Evolutionary conservation across 2,113 vertebrate genomes (phyloP).

Genomic region (Cricetomys ansorgei): DNA sequence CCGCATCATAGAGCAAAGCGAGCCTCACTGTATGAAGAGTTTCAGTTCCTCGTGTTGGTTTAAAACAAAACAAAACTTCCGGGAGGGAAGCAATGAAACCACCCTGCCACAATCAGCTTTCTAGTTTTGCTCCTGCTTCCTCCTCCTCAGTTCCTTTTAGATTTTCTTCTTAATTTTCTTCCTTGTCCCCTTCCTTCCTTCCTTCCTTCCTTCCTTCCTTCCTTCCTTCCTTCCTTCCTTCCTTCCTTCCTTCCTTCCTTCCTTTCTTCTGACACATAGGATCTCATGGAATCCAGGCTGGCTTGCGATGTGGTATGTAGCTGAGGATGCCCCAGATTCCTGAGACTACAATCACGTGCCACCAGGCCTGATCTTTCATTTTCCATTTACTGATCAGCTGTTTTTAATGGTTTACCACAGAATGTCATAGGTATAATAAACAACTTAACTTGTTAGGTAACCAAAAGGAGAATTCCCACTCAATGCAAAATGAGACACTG

Average conservation of each 20-base stretch:
- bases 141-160: not conserved
- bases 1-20: not conserved
- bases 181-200: no score
- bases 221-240: rapidly evolving
- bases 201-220: rapidly evolving
- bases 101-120: not conserved
- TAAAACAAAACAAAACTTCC: not conserved
- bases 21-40: not conserved
- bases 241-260: rapidly evolving
- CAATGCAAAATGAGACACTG: not conserved
- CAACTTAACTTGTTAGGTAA: not conserved
- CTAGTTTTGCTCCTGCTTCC: not conserved
- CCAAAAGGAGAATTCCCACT: not conserved
- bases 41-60: not conserved
- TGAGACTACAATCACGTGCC: not conserved
- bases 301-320: not conserved
- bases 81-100: not conserved
- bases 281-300: not conserved
- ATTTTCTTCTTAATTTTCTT: not conserved
- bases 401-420: not conserved
- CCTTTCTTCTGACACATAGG: not conserved
- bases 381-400: not conserved
- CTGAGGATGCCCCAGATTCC: not conserved
- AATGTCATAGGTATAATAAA: not conserved
- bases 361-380: not conserved